These are phyloP conservation scores for Nothoprocta perdicaria DNA, from an alignment of 2,113 vertebrate species.

Conservation along the genomic window DNA sequence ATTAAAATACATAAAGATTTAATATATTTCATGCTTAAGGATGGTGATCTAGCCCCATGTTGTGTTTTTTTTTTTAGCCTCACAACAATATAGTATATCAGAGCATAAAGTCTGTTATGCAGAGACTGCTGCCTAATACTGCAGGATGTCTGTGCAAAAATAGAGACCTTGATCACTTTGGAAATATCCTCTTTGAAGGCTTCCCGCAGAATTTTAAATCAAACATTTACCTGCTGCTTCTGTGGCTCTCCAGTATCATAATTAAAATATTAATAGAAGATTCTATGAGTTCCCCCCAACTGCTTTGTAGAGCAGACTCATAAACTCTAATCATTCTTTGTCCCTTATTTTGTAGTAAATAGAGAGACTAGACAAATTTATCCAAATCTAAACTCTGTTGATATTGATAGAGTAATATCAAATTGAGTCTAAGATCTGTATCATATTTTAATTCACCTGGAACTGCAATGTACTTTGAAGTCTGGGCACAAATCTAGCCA, in stretches of 20 bases:
- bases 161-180: background rate
- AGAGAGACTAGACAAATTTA: background rate
- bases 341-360: background rate
- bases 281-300: background rate
- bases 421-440: background rate
- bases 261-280: background rate
- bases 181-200: background rate
- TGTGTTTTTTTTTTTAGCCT: background rate
- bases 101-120: background rate
- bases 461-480: background rate
- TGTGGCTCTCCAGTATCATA: background rate
- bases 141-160: background rate
- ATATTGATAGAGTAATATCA: background rate
- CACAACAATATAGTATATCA: accelerated
- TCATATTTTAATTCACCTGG: background rate
- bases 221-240: background rate
- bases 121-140: background rate
- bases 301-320: background rate
- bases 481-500: background rate
- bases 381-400: background rate
- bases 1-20: background rate
- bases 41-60: background rate
- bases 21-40: background rate
- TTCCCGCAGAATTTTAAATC: background rate
- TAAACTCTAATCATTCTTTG: background rate